Evolutionary conservation across 2,888 invertebrate species (phyloP), one percentile per base, ranked within the genome.

Genomic region (Drosophila fulvimacula): DNA sequence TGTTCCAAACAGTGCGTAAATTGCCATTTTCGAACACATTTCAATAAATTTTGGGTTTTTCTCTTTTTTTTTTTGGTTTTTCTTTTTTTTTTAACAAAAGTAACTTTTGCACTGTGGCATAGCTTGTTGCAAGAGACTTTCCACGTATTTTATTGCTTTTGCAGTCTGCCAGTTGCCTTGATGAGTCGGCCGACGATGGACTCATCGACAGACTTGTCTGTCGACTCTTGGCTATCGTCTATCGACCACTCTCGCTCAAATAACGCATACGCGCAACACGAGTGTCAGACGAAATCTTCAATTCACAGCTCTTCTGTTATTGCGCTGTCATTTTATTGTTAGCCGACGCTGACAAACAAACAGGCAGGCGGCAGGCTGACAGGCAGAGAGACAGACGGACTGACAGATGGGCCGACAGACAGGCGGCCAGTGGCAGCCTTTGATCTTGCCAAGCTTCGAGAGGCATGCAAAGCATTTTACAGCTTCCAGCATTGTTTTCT

Each of bases 1-100:
- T 69, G 72, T 66, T 66, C 80, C 82, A 73, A 80, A 71, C 82
- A 75, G 88, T 84, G 88, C 88, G 83, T 87, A 84, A 87, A 87
- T 84, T 84, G 83, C 88, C 85, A 84, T 87, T 84, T 84, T 85
- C 76, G 74, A 87, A 84, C 72, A 79, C 82, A 84, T 87, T 84
- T 84, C 88, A 83, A 84, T 87, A 87, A 49, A 65, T 66, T 65
- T 73, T 58, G 5, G 10, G 55, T 21, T 44, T 76, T 61, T 21
- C n/a, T n/a, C n/a, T n/a, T n/a, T n/a, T 27, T 5, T 36, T 68
- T 73, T 61, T 64, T 61, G n/a, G n/a, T n/a, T n/a, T n/a, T n/a
- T n/a, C 27, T 5, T 36, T 68, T 73, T 61, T 64, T 61, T 19
- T 10, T 17, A 44, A 2, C n/a, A 3, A 78, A 73, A 78, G 70